Evolutionary conservation across 2,797 vertebrate species (phyloP).

Genomic region (Etheostoma perlongum): DNA sequence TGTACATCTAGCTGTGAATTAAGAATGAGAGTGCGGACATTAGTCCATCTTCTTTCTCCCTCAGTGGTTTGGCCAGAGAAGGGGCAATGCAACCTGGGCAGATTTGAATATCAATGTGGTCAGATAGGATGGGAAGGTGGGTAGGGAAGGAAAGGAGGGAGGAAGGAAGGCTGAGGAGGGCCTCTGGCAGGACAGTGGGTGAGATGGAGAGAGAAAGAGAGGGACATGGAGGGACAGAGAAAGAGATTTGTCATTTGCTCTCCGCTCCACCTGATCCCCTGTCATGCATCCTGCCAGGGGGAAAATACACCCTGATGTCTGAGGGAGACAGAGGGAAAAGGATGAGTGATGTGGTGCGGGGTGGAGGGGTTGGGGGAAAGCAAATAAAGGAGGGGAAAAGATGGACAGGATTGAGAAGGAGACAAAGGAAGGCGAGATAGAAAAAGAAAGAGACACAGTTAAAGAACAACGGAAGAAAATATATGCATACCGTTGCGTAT

Average conservation of each 20-base stretch:
- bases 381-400: constrained; percentile 47
- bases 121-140: constrained; percentile 68
- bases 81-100: constrained; percentile 62
- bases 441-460: constrained; percentile 43
- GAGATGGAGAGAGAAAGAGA: constrained; percentile 63
- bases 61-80: constrained; percentile 46
- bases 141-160: constrained; percentile 50
- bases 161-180: constrained; percentile 59
- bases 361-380: constrained; percentile 25
- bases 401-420: constrained; percentile 58
- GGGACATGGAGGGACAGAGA: constrained; percentile 61
- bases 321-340: constrained; percentile 60
- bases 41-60: constrained; percentile 46
- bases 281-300: constrained; percentile 76
- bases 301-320: constrained; percentile 72
- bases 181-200: constrained; percentile 67
- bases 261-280: constrained; percentile 84
- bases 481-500: constrained; percentile 74
- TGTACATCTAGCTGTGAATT: constrained; percentile 39
- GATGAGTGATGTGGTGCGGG: constrained; percentile 56
- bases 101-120: constrained; percentile 85
- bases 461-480: constrained; percentile 59
- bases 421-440: constrained; percentile 52
- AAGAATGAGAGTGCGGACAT: constrained; percentile 39
- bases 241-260: constrained; percentile 83